Conservation (phyloP, 2,797 vertebrate genomes). For the Margarornis squamiger region DNA sequence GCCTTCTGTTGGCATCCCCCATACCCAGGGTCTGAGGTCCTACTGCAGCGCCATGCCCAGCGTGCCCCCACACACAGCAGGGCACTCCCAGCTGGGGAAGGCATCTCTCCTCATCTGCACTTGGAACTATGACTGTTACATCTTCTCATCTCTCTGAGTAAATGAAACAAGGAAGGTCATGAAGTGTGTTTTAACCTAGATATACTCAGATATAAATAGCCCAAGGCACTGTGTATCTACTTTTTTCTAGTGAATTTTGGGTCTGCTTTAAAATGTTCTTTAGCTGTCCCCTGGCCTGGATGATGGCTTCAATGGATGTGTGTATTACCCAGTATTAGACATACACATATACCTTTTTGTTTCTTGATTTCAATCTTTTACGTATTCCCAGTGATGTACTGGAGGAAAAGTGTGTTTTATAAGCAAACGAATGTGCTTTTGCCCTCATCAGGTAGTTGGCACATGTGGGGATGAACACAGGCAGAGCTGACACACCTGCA, state of each 20-base stretch:
- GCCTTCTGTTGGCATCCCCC: background rate
- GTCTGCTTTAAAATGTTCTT: background rate
- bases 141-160: background rate
- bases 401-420: background rate
- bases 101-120: background rate
- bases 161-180: background rate
- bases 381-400: background rate
- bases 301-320: background rate
- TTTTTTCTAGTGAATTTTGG: background rate
- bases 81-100: background rate
- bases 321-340: background rate
- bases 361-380: background rate
- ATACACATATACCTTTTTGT: background rate
- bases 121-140: background rate
- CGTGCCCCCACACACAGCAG: background rate
- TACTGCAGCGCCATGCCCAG: background rate
- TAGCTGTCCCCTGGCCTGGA: background rate
- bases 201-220: background rate
- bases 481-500: background rate
- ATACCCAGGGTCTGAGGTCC: background rate
- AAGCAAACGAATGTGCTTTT: background rate
- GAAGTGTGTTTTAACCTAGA: background rate
- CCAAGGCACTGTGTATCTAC: background rate
- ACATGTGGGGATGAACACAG: rapidly evolving
- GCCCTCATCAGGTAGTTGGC: rapidly evolving